Conservation (phyloP, 2,888 invertebrate species). For the Anodontia alba region DNA sequence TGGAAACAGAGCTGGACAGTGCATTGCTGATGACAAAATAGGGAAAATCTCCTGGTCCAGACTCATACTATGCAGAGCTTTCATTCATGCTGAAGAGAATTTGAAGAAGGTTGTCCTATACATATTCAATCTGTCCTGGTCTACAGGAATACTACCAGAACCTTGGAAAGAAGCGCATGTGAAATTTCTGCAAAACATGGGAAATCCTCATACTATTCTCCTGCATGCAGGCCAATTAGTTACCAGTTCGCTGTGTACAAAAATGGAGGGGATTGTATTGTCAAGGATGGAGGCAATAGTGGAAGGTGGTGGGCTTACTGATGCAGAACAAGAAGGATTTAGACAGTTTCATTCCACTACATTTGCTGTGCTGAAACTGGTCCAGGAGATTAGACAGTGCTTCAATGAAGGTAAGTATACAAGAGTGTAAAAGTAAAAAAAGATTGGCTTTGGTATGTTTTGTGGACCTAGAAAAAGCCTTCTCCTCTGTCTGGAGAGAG, state of each 20-base stretch:
- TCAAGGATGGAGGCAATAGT: neutral
- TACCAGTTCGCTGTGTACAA: neutral
- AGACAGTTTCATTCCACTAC: neutral
- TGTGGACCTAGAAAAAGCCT: neutral
- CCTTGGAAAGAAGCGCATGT: neutral
- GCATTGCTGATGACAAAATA: neutral
- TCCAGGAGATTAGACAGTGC: neutral
- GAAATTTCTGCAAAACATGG: neutral
- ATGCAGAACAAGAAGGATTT: neutral
- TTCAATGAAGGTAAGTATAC: neutral
- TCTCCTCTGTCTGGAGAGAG: slow-evolving; percentile 32
- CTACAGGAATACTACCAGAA: neutral
- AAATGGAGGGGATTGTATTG: neutral
- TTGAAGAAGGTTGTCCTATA: neutral
- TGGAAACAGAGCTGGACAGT: neutral
- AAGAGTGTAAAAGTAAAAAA: too few relatives aligned
- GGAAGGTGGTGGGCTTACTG: neutral
- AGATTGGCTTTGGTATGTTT: neutral
- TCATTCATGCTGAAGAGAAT: neutral
- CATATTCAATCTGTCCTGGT: neutral
- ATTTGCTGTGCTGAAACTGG: neutral
- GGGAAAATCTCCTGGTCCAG: neutral
- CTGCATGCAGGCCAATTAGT: too few relatives aligned
- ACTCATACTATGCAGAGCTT: neutral
- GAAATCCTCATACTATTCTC: neutral